Base-by-base conservation (phyloP, 2,797 vertebrate species). In the Zalophus californianus region DNA sequence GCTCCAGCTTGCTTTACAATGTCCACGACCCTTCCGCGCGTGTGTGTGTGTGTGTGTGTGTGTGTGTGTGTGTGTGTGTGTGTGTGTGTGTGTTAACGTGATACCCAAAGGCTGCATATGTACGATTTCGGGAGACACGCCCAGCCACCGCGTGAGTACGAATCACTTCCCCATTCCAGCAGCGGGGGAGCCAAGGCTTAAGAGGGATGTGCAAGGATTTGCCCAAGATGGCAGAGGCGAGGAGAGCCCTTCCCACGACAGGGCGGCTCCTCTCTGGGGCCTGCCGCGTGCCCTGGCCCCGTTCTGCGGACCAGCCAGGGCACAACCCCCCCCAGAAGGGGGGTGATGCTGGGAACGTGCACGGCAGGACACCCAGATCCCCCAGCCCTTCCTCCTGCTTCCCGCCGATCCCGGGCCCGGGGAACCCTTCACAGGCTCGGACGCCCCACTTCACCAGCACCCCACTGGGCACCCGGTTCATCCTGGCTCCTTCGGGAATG, bases 221-320 rank as follows among this genome's bases (percentile, higher is more conserved):
- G 2, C 32, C 4, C 6, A 5, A 20, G 58, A 7, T 0, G 5
- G 11, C 25, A 23, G 48, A 25, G 9, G 1, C 7, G 0, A 5
- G n/a, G 32, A 18, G 50, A 9, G 50, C 54, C 38, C 72, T 44
- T 44, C 21, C 12, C 23, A 7, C 23, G 11, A 38, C 11, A 10
- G 0, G 0, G 18, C 5, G 10, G 35, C 68, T 38, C 68, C 68
- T 13, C 14, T 27, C 41, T 13, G 3, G 23, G 38, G 38, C 38
- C 38, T 13, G 6, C 23, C 23, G 1, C 0, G 1, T 13, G 50
- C 38, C n/a, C 12, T 1, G 80, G 29, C 2, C 25, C 54, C 0
- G 2, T 23, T 72, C 70, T 4, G 23, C 2, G 0, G 11, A 27
- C 13, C 35, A 7, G 29, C 29, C 29, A 15, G 62, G 29, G 29